Conservation (phyloP, 1,140 invertebrate species). For the Drosophila sulfurigaster region DNA sequence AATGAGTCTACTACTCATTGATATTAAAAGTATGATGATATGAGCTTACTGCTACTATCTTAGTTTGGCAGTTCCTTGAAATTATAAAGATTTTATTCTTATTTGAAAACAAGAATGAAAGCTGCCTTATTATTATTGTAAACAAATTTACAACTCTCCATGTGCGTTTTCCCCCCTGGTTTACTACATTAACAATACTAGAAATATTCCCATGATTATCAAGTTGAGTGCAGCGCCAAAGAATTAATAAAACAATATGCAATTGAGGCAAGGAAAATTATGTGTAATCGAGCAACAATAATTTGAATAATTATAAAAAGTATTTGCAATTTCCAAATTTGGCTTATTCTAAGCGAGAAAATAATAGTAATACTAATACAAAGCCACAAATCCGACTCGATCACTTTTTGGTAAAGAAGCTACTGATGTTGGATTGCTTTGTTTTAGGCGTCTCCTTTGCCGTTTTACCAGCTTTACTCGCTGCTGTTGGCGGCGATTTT, state of each 20-base stretch:
- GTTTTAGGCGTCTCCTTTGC: conserved; percentile 57
- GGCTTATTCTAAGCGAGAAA: not conserved
- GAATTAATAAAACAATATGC: not conserved
- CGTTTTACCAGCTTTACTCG: conserved; percentile 30
- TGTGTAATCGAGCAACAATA: not conserved
- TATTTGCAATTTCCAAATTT: not conserved
- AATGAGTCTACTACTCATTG: too few relatives aligned
- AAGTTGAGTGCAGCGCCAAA: not conserved
- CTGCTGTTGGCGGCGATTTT: conserved; percentile 54
- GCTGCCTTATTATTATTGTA: not conserved
- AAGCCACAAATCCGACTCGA: not conserved
- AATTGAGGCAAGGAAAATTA: not conserved
- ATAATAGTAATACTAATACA: conserved; percentile 2
- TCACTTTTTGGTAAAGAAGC: conserved; percentile 76
- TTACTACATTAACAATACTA: not conserved
- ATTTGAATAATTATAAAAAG: not conserved
- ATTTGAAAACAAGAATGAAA: too few relatives aligned
- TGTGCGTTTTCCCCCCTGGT: not conserved
- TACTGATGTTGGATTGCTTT: conserved; percentile 78
- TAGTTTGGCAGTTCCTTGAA: too few relatives aligned
- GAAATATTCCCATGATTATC: not conserved
- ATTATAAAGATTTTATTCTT: too few relatives aligned
- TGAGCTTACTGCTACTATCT: too few relatives aligned
- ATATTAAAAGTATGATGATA: too few relatives aligned
- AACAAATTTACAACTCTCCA: not conserved